Evolutionary conservation across 2,888 invertebrate species (phyloP).

Genomic region (Lymantria monacha): DNA sequence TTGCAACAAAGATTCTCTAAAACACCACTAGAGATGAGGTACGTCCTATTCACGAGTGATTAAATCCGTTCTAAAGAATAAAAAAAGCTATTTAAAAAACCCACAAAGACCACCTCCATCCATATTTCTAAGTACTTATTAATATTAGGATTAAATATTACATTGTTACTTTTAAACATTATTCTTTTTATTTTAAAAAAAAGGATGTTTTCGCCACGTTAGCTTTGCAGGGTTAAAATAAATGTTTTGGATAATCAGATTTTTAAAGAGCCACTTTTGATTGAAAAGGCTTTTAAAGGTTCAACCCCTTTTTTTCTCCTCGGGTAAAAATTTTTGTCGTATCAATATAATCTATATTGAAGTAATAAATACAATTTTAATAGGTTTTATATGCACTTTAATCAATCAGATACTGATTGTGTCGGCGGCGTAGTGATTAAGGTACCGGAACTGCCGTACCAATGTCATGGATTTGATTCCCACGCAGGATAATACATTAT

Average conservation of each 20-base stretch:
- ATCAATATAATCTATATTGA: background rate
- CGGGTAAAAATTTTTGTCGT: conserved; percentile 8
- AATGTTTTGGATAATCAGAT: conserved; percentile 62
- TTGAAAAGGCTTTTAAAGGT: conserved; percentile 3
- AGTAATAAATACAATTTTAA: background rate
- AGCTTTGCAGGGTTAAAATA: conserved; percentile 46
- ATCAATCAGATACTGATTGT: too few relatives aligned
- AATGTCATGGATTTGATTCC: too few relatives aligned
- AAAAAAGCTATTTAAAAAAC: conserved; percentile 14
- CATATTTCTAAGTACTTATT: conserved; percentile 19
- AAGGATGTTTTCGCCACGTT: conserved; percentile 49
- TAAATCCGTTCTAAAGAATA: conserved; percentile 18
- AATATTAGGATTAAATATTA: conserved; percentile 30
- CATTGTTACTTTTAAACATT: conserved; percentile 24
- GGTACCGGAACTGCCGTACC: too few relatives aligned
- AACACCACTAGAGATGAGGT: conserved; percentile 34
- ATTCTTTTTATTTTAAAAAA: conserved; percentile 6
- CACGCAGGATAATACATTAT: too few relatives aligned
- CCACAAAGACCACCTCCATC: conserved; percentile 10
- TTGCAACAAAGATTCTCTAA: conserved; percentile 36
- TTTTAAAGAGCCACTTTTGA: conserved; percentile 36
- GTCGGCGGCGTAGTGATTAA: too few relatives aligned
- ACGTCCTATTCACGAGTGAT: conserved; percentile 43
- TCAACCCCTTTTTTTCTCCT: background rate
- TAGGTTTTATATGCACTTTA: background rate